Conservation (phyloP, 1,140 invertebrate species). For the Pseudomyrmex flavicornis region DNA sequence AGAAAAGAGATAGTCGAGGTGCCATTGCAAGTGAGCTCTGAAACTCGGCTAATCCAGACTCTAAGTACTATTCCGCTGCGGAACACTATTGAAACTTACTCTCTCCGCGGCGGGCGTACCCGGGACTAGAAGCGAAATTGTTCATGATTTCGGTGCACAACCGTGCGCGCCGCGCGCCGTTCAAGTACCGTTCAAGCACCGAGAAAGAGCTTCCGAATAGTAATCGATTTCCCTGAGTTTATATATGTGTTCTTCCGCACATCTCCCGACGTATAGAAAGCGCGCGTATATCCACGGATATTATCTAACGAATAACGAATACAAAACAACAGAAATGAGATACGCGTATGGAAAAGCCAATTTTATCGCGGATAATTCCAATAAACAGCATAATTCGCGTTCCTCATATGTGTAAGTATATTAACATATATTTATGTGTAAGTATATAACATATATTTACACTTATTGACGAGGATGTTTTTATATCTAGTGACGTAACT, state of each 20-base stretch:
- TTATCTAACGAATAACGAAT: background rate
- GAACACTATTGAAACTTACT: conserved; percentile 52
- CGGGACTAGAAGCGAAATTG: conserved; percentile 34
- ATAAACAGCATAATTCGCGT: background rate
- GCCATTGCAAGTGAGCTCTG: conserved; percentile 58
- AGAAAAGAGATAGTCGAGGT: conserved; percentile 58
- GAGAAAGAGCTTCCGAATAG: background rate
- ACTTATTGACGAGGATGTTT: conserved; percentile 19
- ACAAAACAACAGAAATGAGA: background rate
- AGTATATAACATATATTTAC: conserved; percentile 5
- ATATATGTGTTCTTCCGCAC: background rate
- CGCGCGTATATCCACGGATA: no score
- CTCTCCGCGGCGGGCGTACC: background rate
- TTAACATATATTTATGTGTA: conserved; percentile 4
- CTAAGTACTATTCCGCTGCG: conserved; percentile 48
- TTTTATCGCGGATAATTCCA: conserved; percentile 14
- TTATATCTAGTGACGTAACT: conserved; percentile 27
- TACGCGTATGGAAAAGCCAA: background rate
- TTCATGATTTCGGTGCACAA: conserved; percentile 32
- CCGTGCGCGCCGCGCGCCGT: no score
- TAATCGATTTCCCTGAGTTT: conserved; percentile 2
- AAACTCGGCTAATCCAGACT: conserved; percentile 65
- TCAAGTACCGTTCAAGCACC: background rate
- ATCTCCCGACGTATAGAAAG: no score
- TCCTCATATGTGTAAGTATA: background rate